Conservation (phyloP, 1,140 invertebrate species). For the Arctopsyche grandis region DNA sequence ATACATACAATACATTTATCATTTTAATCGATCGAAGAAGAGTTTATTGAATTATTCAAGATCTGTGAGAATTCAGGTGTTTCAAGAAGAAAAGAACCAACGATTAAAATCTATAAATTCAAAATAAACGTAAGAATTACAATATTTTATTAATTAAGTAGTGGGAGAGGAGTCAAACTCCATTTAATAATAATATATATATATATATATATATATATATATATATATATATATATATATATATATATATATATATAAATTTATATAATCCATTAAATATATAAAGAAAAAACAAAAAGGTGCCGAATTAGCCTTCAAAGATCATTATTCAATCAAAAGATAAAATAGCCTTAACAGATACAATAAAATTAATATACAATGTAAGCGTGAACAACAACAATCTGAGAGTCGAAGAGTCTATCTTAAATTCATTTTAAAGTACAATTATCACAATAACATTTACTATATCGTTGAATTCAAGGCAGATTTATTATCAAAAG, state of each 20-base stretch:
- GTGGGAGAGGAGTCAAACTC: constrained; percentile 11
- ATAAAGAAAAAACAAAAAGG: constrained; percentile 31
- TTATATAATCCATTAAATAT: constrained; percentile 29
- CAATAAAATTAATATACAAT: constrained; percentile 23
- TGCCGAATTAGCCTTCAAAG: constrained; percentile 41
- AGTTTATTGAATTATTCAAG: constrained; percentile 16
- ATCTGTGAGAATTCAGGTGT: constrained; percentile 19
- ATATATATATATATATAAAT: no score
- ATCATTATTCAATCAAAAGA: constrained; percentile 1
- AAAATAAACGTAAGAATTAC: constrained; percentile 26
- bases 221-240: no score
- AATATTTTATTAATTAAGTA: constrained; percentile 25
- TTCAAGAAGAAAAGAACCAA: background rate
- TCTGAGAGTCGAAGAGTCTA: constrained; percentile 27
- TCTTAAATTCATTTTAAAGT: constrained; percentile 45
- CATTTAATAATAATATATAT: no score
- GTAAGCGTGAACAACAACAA: background rate
- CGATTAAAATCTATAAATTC: background rate
- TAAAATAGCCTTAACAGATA: constrained; percentile 12
- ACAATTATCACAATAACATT: constrained; percentile 52
- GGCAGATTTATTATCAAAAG: constrained; percentile 49
- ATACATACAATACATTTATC: constrained; percentile 33
- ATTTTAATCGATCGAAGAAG: constrained; percentile 3
- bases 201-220: no score
- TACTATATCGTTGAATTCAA: constrained; percentile 54